These are phyloP conservation scores for Griposia aprilina DNA, from an alignment of 2,888 invertebrate species.

Conservation along the genomic window DNA sequence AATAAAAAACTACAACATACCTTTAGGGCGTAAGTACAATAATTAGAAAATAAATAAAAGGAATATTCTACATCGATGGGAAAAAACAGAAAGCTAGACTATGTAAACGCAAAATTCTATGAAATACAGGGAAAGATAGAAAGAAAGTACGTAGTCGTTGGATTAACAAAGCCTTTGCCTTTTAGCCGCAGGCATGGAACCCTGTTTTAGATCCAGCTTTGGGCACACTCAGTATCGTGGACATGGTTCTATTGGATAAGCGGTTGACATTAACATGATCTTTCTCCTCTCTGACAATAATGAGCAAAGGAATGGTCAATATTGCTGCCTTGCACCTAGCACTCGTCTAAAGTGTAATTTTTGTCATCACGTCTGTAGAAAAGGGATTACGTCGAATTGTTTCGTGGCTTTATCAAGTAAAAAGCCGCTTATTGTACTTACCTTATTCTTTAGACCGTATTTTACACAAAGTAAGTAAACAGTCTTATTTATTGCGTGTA, in stretches of 20 bases:
- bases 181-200: background rate
- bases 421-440: constrained; percentile 31
- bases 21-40: background rate
- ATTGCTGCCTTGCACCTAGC: background rate
- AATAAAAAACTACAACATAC: background rate
- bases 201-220: background rate
- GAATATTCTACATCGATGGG: background rate
- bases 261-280: background rate
- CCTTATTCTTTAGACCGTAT: constrained; percentile 32
- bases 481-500: constrained; percentile 53
- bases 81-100: background rate
- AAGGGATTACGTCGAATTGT: constrained; percentile 18
- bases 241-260: background rate
- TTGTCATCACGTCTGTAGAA: constrained; percentile 15
- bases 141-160: background rate
- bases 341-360: constrained; percentile 11
- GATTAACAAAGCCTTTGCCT: background rate
- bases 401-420: constrained; percentile 33
- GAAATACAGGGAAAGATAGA: background rate
- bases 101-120: background rate
- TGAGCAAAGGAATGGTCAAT: background rate
- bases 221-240: background rate
- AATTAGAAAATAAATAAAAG: background rate
- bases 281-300: background rate
- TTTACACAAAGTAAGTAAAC: constrained; percentile 42